Evolutionary conservation across 2,888 invertebrate genomes (phyloP), one percentile per base, ranked within the genome.

Genomic region (Lithophane semibrunnea): DNA sequence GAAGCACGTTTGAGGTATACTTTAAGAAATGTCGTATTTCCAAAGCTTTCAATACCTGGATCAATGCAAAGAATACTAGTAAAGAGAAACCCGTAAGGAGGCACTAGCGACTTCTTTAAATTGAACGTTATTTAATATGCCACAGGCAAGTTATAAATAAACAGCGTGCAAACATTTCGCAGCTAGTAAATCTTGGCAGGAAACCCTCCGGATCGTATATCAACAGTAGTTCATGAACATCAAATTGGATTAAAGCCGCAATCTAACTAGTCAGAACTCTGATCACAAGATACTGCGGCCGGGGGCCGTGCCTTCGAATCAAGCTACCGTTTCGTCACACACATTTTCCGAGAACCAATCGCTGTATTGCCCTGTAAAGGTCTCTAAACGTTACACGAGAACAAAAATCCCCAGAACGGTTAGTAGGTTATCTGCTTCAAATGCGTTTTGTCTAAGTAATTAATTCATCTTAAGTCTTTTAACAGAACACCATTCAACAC

Each of bases 171-270:
- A 84, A 82, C 77, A 85, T 79, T 73, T 85, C 75, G 68, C 73
- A 82, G 85, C 82, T 78, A 87, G 89, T 87, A 87, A 88, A 89
- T 88, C 81, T 86, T 82, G 80, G 85, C 85, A 86, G 75, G 80
- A 82, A 77, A 80, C 79, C 82, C 80, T 82, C 71, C 72, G 84
- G 86, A 84, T 84, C 88, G 86, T 89, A 88, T 89, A 91, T 90
- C 91, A 92, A 91, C 90, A 90, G 87, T 84, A 91, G 91, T 91
- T 90, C 90, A 90, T 86, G 90, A 92, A 92, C 92, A 90, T 90
- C 89, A 89, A 91, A 92, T 92, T 90, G 90, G 90, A 92, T 92
- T 92, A 91, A 90, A 90, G 85, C 91, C 92, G 88, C 90, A 92
- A 92, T 91, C 90, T 90, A 92, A 92, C 91, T 91, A 91, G 89